Evolutionary conservation across 1,140 invertebrate genomes (phyloP), one percentile per base, ranked within the genome.

Genomic region (Heliconius melpomene): DNA sequence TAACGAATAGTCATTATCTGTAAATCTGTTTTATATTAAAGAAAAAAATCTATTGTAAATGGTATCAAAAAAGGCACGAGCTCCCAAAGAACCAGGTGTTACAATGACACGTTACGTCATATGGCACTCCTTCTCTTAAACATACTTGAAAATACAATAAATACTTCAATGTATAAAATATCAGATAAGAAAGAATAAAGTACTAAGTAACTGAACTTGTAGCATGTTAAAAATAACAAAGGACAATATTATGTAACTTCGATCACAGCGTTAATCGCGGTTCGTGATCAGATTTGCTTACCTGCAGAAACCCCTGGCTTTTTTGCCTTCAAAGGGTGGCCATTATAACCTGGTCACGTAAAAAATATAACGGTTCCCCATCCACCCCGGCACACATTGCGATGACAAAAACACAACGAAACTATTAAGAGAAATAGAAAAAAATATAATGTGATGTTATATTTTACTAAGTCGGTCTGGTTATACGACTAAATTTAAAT

Each of bases 291-390:
- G 88, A 89, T 92, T 92, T 87, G 87, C 87, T 92, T 93, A 93
- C 93, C 91, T 93, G 91, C 86, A 73, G 80, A 83, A 66, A 84
- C 86, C 89, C 89, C 81, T 72, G 79, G 52, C 78, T 88, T 93
- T 93, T 91, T 94, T 93, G 85, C 85, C 79, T 71, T 85, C 70
- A 94, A 93, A 94, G 91, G 93, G 91, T 93, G 88, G 81, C 87
- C 87, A 88, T 91, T 90, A 91, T 89, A 85, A 87, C 79, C 80
- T 83, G 79, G 77, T 79, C 77, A 81, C 80, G 80, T 84, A 92
- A 94, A 93, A 93, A 93, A 88, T 87, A 80, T 91, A 93, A 93
- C 91, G 91, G 91, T 92, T 83, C 87, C 82, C 80, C 79, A 87
- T 88, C 87, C 75, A 77, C 40, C 85, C 88, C 89, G 84, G 88